These are phyloP conservation scores for Apodemus sylvaticus DNA, from an alignment of 2,113 vertebrate species.

Conservation along the genomic window DNA sequence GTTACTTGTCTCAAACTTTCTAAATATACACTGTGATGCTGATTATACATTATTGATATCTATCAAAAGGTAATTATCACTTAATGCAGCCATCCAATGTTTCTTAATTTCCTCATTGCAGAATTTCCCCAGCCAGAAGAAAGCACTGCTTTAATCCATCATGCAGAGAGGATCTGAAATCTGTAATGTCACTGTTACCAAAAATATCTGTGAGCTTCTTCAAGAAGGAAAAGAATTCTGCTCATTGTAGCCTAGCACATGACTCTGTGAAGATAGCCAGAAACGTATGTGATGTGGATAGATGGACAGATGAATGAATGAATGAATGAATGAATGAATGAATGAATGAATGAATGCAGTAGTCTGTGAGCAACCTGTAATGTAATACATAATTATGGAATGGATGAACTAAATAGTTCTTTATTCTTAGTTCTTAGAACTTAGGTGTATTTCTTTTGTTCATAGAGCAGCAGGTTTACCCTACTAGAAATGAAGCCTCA, in stretches of 20 bases:
- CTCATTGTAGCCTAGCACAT: not conserved
- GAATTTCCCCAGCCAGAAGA: slow-evolving; percentile 41
- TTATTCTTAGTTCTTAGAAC: not conserved
- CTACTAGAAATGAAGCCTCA: not conserved
- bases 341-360: not conserved
- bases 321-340: not conserved
- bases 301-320: not conserved
- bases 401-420: slow-evolving; percentile 6
- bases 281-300: not conserved
- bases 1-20: slow-evolving; percentile 45
- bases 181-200: not conserved
- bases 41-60: slow-evolving; percentile 71
- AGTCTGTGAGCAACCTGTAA: slow-evolving; percentile 21
- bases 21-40: slow-evolving; percentile 48
- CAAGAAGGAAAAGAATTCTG: not conserved
- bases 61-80: slow-evolving; percentile 73
- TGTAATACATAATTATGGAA: not conserved
- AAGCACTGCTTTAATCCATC: slow-evolving; percentile 48
- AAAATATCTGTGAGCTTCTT: slow-evolving; percentile 18
- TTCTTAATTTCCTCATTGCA: slow-evolving; percentile 54
- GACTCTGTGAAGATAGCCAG: not conserved
- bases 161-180: not conserved
- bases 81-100: slow-evolving; percentile 58
- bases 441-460: not conserved
- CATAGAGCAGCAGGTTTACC: not conserved